phyloP scores from a whole-genome alignment of 2,797 vertebrate species.

The Eupleurogrammus muticus region DNA sequence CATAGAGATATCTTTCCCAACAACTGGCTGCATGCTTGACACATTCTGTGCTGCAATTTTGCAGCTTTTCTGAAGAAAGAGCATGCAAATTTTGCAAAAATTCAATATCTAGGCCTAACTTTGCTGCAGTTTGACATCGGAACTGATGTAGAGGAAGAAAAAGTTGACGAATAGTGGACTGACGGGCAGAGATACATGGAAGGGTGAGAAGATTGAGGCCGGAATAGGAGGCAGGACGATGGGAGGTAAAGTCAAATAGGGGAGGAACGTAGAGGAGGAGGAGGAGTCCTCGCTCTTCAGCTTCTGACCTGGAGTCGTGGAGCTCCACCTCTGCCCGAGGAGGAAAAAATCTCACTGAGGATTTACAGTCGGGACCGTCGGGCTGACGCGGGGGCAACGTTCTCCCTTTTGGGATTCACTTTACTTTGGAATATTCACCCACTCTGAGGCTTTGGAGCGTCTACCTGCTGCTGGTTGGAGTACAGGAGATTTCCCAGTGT shows the following conservation, averaged over 20 bases:
- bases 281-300: slow-evolving; percentile 58
- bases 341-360: slow-evolving; percentile 67
- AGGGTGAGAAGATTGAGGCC: slow-evolving; percentile 14
- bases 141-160: background rate
- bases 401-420: slow-evolving; percentile 35
- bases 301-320: slow-evolving; percentile 54
- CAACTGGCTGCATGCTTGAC: slow-evolving; percentile 9
- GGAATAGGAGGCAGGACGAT: slow-evolving; percentile 9
- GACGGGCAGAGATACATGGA: slow-evolving; percentile 36
- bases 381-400: slow-evolving; percentile 32
- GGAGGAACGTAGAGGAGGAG: slow-evolving; percentile 41
- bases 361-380: slow-evolving; percentile 65
- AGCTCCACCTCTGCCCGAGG: slow-evolving; percentile 67
- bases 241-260: slow-evolving; percentile 20
- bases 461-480: slow-evolving; percentile 25
- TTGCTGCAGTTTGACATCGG: slow-evolving; percentile 9
- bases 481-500: slow-evolving; percentile 41
- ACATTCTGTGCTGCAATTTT: background rate
- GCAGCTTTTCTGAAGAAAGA: background rate
- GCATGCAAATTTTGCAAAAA: background rate
- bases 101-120: background rate
- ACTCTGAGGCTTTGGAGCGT: slow-evolving; percentile 28
- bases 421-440: slow-evolving; percentile 57
- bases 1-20: slow-evolving; percentile 22
- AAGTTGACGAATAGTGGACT: background rate